phyloP scores from a whole-genome alignment of 2,113 vertebrate species.

The Podiceps cristatus region DNA sequence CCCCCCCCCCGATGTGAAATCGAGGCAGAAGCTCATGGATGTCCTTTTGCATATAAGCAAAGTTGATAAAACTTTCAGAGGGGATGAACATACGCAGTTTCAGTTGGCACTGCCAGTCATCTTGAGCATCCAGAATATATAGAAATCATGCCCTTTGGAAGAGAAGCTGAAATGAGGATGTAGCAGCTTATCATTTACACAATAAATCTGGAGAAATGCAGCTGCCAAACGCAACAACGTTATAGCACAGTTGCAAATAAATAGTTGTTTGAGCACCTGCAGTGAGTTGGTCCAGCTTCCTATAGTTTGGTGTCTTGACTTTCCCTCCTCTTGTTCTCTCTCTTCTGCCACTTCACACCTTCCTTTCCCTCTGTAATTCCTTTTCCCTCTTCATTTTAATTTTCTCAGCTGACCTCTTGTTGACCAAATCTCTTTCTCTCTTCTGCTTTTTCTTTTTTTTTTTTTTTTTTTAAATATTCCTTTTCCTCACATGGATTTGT shows the following conservation, averaged over 20 bases:
- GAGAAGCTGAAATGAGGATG: not conserved
- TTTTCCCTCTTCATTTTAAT: not conserved
- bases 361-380: not conserved
- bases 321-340: not conserved
- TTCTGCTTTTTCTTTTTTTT: not conserved
- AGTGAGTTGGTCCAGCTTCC: not conserved
- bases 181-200: not conserved
- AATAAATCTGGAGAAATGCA: not conserved
- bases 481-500: not conserved
- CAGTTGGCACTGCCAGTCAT: not conserved
- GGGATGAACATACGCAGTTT: not conserved
- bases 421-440: not conserved
- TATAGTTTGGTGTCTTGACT: not conserved
- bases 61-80: not conserved
- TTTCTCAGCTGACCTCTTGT: not conserved
- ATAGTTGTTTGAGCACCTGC: not conserved
- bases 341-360: not conserved
- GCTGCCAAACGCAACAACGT: not conserved
- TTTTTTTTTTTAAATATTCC: not conserved
- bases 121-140: not conserved
- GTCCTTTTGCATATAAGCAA: accelerated
- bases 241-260: not conserved
- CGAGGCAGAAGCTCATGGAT: not conserved
- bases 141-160: not conserved
- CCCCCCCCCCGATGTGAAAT: not conserved